Evolutionary conservation across 2,797 vertebrate species (phyloP), one percentile per base, ranked within the genome.

Genomic region (Oreortyx pictus): DNA sequence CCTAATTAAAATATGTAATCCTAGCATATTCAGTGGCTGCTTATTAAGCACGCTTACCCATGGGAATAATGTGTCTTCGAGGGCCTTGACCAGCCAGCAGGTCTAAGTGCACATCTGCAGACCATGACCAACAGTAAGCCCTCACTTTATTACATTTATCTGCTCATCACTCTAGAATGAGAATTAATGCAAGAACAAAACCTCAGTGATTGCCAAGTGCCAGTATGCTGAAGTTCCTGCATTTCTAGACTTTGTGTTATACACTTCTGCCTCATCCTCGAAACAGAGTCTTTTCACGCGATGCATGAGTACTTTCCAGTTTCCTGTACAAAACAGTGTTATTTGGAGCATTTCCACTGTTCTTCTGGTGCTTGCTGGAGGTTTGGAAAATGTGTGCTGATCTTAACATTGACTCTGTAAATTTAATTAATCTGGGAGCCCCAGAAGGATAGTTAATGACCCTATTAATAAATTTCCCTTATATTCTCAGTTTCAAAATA

Each of bases 381-480:
- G 2, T 75, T 89, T 85, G 43, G 65, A 86, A 91, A 71, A 33
- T 27, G 59, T 50, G 13, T 68, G 43, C 83, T 43, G 43, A 20
- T 68, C 68, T 46, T 37, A 67, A 46, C 25, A 11, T 39, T 25
- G 44, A 25, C 18, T 57, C 74, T 68, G 19, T n/a, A 33, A n/a
- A 46, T 87, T 77, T 64, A 78, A 72, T 89, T 72, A 56, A 64
- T 57, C 24, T 81, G 50, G 50, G 59, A 88, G 57, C 27, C 50
- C 43, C 43, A 75, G 81, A 68, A 67, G 62, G 46, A 33, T 52
- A 37, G 8, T 68, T 72, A 78, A 73, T 93, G 50, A n/a, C 50
- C 68, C 59, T 77, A 41, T 82, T 74, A 85, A 71, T 92, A 89
- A 54, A 78, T 52, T 81, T 83, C 7, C 5, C n/a, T 52, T 59